A percentile compares a stretch with the other conserved stretches of the same genome.
Conservation (phyloP, 2,113 vertebrate genomes). For the Cinclus cinclus region DNA sequence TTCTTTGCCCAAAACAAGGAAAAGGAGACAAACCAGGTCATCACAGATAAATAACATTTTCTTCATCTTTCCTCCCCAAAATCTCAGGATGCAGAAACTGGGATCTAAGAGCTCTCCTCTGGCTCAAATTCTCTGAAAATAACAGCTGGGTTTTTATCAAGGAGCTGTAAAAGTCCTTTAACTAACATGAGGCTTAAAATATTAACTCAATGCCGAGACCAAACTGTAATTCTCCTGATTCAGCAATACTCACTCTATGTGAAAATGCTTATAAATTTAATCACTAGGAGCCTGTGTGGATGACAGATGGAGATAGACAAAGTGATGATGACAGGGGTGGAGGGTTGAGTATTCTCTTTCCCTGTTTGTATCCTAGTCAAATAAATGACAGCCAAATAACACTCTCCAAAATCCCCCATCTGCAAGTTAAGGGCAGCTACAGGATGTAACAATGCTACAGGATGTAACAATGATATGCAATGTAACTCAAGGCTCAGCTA, state of each 20-base stretch:
- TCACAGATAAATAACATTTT: neutral
- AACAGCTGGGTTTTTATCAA: neutral
- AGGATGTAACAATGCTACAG: neutral
- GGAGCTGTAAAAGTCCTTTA: neutral
- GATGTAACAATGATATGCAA: neutral
- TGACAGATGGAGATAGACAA: neutral
- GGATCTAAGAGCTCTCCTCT: neutral
- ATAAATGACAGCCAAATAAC: neutral
- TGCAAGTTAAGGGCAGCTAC: neutral
- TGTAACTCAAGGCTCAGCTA: neutral
- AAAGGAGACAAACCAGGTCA: neutral
- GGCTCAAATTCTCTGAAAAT: neutral
- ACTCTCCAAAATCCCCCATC: neutral
- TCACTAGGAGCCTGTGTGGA: neutral
- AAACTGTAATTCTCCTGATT: neutral
- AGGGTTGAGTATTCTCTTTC: neutral
- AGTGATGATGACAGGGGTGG: neutral
- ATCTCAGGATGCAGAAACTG: neutral
- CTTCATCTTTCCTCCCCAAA: neutral
- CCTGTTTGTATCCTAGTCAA: neutral
- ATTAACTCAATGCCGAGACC: neutral
- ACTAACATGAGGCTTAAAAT: neutral
- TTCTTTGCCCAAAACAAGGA: neutral
- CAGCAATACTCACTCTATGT: neutral
- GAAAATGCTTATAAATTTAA: neutral